Base-by-base conservation (phyloP, 2,113 vertebrate species). In the Synchiropus splendidus region DNA sequence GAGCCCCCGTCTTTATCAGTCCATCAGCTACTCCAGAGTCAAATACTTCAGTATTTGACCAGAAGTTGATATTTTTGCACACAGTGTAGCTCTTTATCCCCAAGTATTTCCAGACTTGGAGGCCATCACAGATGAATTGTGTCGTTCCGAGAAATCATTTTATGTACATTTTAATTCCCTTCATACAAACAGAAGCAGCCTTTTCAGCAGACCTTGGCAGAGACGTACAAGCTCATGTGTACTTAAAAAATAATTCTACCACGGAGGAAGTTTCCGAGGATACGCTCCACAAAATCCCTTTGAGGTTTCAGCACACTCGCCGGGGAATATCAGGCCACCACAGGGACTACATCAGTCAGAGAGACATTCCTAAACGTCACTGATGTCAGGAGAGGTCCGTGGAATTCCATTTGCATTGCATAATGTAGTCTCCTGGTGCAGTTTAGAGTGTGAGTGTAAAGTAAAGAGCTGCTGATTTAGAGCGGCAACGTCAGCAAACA, bases 331-430 rank as follows among this genome's bases (percentile, higher is more conserved):
- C 38, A 30, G 54, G 64, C 58, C 67, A 45, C 58, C 43, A 33
- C 36, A 4, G 21, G 21, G 40, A 35, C 27, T 16, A 30, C 16
- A 6, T 40, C 2, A 5, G 16, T 16, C 38, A 32, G 6, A 31
- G 34, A 63, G 49, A 54, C 36, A 44, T 65, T 63, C 49, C 52
- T 39, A 12, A 17, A 60, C 31, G n/a, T n/a, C n/a, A n/a, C n/a
- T 1, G 10, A 31, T 36, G 48, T 48, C 40, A 18, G 62, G 59
- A 70, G 39, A 17, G 2, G 36, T 1, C 6, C 2, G 2, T 67
- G 57, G 63, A 63, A 70, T 58, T 52, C 45, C 61, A 56, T 71
- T 61, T 52, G 66, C 14, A 12, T 35, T 15, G 31, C 42, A 9
- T 10, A 4, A 2, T 39, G n/a, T n/a, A 38, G 2, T 2, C 40